Percentiles rank a stretch among this genome's conserved stretches.
Evolutionary conservation across 1,140 invertebrate species (phyloP).

Genomic region (Anastatus disparis): DNA sequence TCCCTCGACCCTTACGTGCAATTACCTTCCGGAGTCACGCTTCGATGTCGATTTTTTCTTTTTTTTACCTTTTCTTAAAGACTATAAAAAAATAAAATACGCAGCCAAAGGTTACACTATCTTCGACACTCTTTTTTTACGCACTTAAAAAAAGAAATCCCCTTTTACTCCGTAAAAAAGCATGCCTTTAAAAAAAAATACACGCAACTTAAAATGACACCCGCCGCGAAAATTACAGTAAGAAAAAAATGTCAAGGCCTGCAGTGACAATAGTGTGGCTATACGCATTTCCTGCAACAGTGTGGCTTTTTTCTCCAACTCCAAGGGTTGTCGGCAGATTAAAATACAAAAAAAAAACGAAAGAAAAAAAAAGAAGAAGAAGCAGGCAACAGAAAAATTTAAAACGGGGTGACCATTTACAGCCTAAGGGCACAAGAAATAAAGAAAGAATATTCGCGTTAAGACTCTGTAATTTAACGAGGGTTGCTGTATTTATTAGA

Average conservation of each 20-base stretch:
- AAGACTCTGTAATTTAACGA: background rate
- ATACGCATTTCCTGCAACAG: conserved; percentile 63
- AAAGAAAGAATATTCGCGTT: conserved; percentile 1
- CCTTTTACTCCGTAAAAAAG: conserved; percentile 58
- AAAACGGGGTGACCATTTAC: conserved; percentile 56
- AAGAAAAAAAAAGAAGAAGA: conserved; percentile 46
- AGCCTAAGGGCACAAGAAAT: background rate
- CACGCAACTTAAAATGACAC: conserved; percentile 48
- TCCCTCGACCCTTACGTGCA: conserved; percentile 5
- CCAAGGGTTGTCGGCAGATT: conserved; percentile 56
- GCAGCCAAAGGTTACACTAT: too few species aligned
- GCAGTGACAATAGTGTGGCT: conserved; percentile 52
- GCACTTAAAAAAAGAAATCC: too few species aligned
- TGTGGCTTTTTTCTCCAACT: conserved; percentile 52
- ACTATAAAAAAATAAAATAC: conserved; percentile 39
- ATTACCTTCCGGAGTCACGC: conserved; percentile 31
- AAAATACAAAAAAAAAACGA: conserved; percentile 18
- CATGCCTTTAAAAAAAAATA: too few species aligned
- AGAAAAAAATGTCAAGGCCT: conserved; percentile 60
- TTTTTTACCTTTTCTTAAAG: background rate
- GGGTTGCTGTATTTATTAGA: too few species aligned
- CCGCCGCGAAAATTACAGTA: conserved; percentile 50
- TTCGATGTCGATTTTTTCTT: background rate
- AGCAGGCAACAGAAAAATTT: conserved; percentile 49
- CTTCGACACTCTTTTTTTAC: too few species aligned